Conservation (phyloP, 2,113 vertebrate species). For the Elephantulus edwardii region DNA sequence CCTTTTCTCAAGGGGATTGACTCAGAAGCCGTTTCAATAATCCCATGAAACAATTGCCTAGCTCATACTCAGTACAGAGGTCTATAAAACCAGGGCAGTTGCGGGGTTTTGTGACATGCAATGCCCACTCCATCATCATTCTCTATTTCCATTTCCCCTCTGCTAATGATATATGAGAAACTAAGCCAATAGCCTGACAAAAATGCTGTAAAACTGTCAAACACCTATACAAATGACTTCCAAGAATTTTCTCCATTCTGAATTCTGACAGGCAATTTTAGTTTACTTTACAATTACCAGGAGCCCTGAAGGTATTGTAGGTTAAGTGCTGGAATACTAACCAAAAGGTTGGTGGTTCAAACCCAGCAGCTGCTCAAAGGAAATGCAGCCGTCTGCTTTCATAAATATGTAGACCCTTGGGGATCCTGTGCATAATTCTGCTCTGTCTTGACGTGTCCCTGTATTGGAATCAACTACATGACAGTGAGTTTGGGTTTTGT, state of each 20-base stretch:
- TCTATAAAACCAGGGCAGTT: not conserved
- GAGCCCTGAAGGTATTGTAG: too few species aligned
- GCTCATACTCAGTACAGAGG: not conserved
- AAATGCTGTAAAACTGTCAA: not conserved
- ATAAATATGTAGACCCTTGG: too few species aligned
- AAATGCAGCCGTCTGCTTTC: too few species aligned
- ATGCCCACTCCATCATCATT: rapidly evolving
- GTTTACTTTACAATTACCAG: not conserved
- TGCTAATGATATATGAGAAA: not conserved
- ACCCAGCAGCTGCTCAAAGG: too few species aligned
- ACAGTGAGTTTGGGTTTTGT: not conserved
- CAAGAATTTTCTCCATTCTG: conserved; percentile 20
- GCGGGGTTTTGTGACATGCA: not conserved
- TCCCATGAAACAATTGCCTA: not conserved
- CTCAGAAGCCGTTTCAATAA: not conserved
- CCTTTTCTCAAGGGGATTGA: not conserved
- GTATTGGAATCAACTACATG: too few species aligned
- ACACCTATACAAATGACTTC: not conserved
- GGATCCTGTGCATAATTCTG: too few species aligned
- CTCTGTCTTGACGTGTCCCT: too few species aligned
- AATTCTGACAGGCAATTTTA: not conserved
- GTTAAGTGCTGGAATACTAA: too few species aligned
- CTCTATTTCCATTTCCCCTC: not conserved
- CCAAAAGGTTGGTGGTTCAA: too few species aligned
- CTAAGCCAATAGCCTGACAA: conserved; percentile 3